phyloP scores from a whole-genome alignment of 2,888 invertebrate genomes.

The Sericinus montela region DNA sequence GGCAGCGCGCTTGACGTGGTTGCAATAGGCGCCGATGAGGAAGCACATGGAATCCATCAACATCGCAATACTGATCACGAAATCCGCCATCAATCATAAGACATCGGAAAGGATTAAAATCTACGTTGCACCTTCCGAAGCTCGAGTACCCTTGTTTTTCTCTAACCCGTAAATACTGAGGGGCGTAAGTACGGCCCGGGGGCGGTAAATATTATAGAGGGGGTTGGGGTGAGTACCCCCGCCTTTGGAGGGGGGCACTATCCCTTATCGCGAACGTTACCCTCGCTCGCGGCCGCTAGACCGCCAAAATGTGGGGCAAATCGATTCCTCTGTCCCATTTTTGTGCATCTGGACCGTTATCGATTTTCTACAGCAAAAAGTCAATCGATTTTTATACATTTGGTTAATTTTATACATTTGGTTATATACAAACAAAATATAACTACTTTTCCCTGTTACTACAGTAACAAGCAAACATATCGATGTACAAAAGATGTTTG shows the following conservation, averaged over 20 bases:
- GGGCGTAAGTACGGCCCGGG: conserved; percentile 79
- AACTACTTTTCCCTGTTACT: no score
- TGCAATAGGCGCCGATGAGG: conserved; percentile 42
- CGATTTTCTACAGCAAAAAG: conserved; percentile 50
- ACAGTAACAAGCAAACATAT: no score
- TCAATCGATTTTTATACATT: conserved; percentile 28
- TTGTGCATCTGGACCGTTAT: conserved; percentile 78
- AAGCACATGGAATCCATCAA: conserved; percentile 74
- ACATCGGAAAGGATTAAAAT: conserved; percentile 80
- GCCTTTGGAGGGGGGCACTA: conserved; percentile 69
- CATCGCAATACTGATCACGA: conserved; percentile 69
- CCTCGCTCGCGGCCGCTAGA: conserved; percentile 72
- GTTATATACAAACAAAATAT: no score
- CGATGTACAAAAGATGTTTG: no score
- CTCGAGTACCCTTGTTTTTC: conserved; percentile 80
- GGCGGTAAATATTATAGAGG: conserved; percentile 78
- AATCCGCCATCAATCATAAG: conserved; percentile 79
- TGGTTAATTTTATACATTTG: not conserved
- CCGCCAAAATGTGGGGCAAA: conserved; percentile 77
- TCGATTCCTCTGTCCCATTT: conserved; percentile 76
- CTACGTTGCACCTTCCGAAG: conserved; percentile 78
- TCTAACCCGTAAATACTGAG: conserved; percentile 79
- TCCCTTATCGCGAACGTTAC: conserved; percentile 79
- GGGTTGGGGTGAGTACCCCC: conserved; percentile 58
- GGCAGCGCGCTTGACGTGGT: conserved; percentile 40